Conservation (phyloP, 2,888 invertebrate species). For the Cephus runcator region DNA sequence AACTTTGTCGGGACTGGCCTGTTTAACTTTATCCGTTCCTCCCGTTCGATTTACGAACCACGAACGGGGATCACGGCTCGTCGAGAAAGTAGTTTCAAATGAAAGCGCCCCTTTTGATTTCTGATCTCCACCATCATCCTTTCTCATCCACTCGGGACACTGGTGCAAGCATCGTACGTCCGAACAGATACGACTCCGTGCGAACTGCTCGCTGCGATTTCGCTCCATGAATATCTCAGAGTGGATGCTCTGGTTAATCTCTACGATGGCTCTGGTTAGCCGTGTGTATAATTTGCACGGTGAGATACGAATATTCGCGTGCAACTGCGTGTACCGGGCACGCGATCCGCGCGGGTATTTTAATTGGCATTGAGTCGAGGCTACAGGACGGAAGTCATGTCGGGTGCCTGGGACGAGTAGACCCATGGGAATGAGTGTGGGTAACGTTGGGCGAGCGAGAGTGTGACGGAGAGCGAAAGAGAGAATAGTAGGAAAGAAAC, state of each 20-base stretch:
- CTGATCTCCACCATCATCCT: background rate
- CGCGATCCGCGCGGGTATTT: background rate
- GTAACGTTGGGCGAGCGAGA: background rate
- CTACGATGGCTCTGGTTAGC: background rate
- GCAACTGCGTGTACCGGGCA: background rate
- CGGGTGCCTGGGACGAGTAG: background rate
- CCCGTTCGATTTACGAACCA: background rate
- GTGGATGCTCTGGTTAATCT: background rate
- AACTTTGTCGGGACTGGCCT: conserved; percentile 22
- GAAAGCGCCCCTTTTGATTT: background rate
- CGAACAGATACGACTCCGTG: too few species aligned
- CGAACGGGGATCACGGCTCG: conserved; percentile 4
- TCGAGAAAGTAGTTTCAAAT: background rate
- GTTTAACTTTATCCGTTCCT: conserved; percentile 1
- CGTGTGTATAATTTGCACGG: background rate
- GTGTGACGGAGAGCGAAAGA: conserved; percentile 10
- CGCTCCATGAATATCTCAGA: background rate
- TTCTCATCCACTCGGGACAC: too few species aligned
- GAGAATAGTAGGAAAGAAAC: conserved; percentile 1
- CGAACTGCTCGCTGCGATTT: too few species aligned
- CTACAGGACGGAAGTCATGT: background rate
- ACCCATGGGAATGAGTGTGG: background rate
- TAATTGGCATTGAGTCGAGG: background rate
- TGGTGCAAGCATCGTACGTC: too few species aligned
- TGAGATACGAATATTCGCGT: background rate